Evolutionary conservation across 2,888 invertebrate genomes (phyloP).

Genomic region (Carabus problematicus): DNA sequence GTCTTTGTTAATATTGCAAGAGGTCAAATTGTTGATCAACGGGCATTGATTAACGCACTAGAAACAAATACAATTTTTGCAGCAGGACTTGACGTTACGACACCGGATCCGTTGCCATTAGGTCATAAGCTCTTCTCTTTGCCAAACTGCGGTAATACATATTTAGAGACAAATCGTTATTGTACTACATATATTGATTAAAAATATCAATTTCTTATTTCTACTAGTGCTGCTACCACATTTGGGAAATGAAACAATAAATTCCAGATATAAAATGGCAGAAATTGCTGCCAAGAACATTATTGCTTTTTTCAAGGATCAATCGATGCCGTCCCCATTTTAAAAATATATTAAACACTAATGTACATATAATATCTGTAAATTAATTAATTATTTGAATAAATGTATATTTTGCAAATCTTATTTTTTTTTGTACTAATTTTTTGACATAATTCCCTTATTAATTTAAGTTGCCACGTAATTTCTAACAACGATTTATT

Average conservation of each 20-base stretch:
- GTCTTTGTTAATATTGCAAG: slow-evolving; percentile 80
- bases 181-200: too few relatives aligned
- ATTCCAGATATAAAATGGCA: slow-evolving; percentile 81
- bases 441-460: too few relatives aligned
- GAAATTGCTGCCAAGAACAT: slow-evolving; percentile 81
- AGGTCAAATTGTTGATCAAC: slow-evolving; percentile 81
- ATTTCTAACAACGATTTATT: too few relatives aligned
- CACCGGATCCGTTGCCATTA: slow-evolving; percentile 86
- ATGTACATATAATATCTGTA: too few relatives aligned
- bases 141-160: slow-evolving; percentile 82
- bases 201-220: too few relatives aligned
- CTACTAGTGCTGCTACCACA: slow-evolving; percentile 87
- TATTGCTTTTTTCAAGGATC: slow-evolving; percentile 74
- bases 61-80: slow-evolving; percentile 77
- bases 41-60: slow-evolving; percentile 80
- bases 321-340: slow-evolving; percentile 73
- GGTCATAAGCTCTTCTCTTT: slow-evolving; percentile 80
- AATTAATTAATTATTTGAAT: too few relatives aligned
- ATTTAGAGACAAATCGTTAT: too few relatives aligned
- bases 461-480: too few relatives aligned
- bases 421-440: too few relatives aligned
- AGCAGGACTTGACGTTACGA: slow-evolving; percentile 91
- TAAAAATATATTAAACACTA: slow-evolving; percentile 47
- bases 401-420: too few relatives aligned
- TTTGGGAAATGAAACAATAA: slow-evolving; percentile 83